Evolutionary conservation across 1,140 invertebrate species (phyloP).

Genomic region (Maconellicoccus hirsutus): DNA sequence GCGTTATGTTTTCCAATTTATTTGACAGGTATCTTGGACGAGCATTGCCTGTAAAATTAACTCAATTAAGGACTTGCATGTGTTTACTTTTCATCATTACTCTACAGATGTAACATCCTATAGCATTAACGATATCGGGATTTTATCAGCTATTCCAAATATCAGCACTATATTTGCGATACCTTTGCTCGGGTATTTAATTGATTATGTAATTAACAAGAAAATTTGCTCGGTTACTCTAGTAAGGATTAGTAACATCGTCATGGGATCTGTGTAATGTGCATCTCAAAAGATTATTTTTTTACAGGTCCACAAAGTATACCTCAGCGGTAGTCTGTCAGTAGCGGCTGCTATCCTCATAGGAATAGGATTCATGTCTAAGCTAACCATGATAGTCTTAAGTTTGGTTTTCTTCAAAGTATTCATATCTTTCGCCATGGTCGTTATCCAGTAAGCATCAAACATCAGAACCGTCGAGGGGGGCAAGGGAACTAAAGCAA

Average conservation of each 20-base stretch:
- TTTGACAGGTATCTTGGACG: background rate
- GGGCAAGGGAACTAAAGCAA: too few relatives aligned
- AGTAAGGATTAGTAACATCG: background rate
- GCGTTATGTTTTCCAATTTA: background rate
- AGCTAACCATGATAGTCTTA: background rate
- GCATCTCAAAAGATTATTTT: too few relatives aligned
- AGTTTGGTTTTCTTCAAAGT: background rate
- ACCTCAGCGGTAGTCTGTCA: background rate
- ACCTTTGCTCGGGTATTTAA: background rate
- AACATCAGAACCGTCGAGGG: background rate
- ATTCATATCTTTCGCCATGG: background rate
- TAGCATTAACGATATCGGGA: background rate
- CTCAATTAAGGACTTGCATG: too few relatives aligned
- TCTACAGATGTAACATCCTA: background rate
- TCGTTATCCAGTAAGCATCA: background rate
- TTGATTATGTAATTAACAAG: background rate
- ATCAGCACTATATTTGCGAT: background rate
- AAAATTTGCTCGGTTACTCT: background rate
- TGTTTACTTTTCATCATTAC: background rate
- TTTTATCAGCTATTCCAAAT: background rate
- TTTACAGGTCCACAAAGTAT: background rate
- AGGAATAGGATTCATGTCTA: background rate
- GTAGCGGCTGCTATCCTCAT: background rate
- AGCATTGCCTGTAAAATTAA: too few relatives aligned
- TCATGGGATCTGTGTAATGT: too few relatives aligned